Evolutionary conservation across 2,797 vertebrate species (phyloP).

Genomic region (Coccyzus lansbergi): DNA sequence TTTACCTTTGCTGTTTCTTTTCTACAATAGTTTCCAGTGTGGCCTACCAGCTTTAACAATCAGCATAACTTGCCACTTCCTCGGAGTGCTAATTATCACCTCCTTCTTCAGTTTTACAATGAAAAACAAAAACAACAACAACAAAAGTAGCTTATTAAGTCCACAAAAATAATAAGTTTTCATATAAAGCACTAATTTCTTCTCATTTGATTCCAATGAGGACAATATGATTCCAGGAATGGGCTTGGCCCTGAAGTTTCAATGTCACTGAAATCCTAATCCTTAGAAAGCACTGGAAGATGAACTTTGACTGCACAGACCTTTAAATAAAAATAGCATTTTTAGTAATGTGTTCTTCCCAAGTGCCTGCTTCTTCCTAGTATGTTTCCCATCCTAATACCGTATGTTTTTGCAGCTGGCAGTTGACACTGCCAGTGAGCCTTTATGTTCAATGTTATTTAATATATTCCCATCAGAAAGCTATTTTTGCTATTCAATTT

Average conservation of each 20-base stretch:
- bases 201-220: neutral
- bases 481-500: slow-evolving; percentile 77
- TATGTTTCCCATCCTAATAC: slow-evolving; percentile 58
- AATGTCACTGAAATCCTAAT: neutral
- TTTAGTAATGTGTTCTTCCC: slow-evolving; percentile 48
- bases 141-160: neutral
- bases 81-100: neutral
- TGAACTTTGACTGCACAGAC: slow-evolving; percentile 53
- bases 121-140: neutral
- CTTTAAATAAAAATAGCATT: slow-evolving; percentile 60
- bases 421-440: slow-evolving; percentile 58
- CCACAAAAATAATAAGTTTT: neutral
- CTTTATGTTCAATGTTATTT: slow-evolving; percentile 72
- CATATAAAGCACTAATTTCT: neutral
- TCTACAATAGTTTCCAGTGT: neutral
- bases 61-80: neutral
- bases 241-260: neutral
- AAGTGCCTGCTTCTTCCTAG: slow-evolving; percentile 61
- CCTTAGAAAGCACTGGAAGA: slow-evolving; percentile 18
- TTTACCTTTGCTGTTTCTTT: neutral
- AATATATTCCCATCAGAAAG: slow-evolving; percentile 71
- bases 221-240: neutral
- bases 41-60: neutral
- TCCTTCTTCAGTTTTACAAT: neutral
- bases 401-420: slow-evolving; percentile 71